Evolutionary conservation across 2,113 vertebrate species (phyloP), one percentile per base, ranked within the genome.

Genomic region (Taxidea taxus): DNA sequence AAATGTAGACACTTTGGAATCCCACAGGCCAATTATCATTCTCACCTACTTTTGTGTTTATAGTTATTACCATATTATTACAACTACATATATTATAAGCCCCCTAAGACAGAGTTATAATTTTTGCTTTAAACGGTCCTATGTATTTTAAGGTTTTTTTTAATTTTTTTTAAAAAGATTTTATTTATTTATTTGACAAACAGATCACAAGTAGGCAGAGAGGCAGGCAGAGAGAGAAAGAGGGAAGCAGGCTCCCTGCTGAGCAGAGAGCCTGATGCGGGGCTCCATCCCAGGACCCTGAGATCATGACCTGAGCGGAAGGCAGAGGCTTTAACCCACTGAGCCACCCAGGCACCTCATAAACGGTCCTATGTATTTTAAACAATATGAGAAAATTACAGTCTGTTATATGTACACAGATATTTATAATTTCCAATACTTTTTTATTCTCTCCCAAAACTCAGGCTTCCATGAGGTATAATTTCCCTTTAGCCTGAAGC

Each of bases 121-220:
- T 44, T 83, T 84, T 74, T 90, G 29, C 37, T 74, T 91, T 89
- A 60, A 81, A n/a, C 10, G 39, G 42, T 80, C 62, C 10, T 70
- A 16, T 64, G 23, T 21, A 86, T 75, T 94, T 85, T 81, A 91
- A 95, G n/a, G n/a, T n/a, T n/a, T n/a, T n/a, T n/a, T n/a, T n/a
- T n/a, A n/a, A n/a, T n/a, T n/a, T n/a, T n/a, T n/a, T n/a, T n/a
- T n/a, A n/a, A n/a, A n/a, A n/a, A n/a, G n/a, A n/a, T n/a, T n/a
- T n/a, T n/a, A n/a, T n/a, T n/a, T n/a, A n/a, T n/a, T n/a, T n/a
- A n/a, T n/a, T n/a, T n/a, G n/a, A n/a, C n/a, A n/a, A n/a, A n/a
- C n/a, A n/a, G n/a, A n/a, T n/a, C n/a, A n/a, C n/a, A n/a, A n/a
- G n/a, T n/a, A n/a, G n/a, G n/a, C n/a, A n/a, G n/a, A n/a, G n/a